Conservation (phyloP, 2,888 invertebrate species). For the Dysmachus trigonus region DNA sequence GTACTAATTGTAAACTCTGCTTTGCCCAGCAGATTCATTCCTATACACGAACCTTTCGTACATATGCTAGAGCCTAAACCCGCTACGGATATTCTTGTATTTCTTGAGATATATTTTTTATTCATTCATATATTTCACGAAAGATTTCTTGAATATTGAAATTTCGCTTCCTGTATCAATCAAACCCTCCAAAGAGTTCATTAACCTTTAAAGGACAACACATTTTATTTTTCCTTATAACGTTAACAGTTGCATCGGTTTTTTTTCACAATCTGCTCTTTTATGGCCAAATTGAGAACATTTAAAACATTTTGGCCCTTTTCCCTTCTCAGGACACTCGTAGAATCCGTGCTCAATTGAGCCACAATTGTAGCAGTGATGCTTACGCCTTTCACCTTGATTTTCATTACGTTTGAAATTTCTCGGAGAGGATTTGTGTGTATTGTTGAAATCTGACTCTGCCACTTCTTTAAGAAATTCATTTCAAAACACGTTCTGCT, state of each 20-base stretch:
- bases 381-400: neutral
- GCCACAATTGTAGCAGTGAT: too few relatives aligned
- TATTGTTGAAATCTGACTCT: too few relatives aligned
- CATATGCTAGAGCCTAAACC: neutral
- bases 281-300: neutral
- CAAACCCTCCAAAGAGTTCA: neutral
- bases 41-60: neutral
- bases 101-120: neutral
- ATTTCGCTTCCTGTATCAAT: neutral
- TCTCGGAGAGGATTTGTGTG: neutral
- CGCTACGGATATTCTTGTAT: neutral
- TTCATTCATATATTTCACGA: neutral
- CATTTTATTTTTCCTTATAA: neutral
- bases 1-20: neutral
- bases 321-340: too few relatives aligned
- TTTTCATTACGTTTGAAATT: neutral
- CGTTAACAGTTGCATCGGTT: too few relatives aligned
- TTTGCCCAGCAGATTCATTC: neutral
- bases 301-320: neutral
- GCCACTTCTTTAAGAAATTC: too few relatives aligned
- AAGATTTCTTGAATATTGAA: neutral
- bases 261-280: neutral
- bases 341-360: too few relatives aligned
- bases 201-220: neutral
- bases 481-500: too few relatives aligned